Evolutionary conservation across 2,797 vertebrate species (phyloP).

Genomic region (Sarcoramphus papa): DNA sequence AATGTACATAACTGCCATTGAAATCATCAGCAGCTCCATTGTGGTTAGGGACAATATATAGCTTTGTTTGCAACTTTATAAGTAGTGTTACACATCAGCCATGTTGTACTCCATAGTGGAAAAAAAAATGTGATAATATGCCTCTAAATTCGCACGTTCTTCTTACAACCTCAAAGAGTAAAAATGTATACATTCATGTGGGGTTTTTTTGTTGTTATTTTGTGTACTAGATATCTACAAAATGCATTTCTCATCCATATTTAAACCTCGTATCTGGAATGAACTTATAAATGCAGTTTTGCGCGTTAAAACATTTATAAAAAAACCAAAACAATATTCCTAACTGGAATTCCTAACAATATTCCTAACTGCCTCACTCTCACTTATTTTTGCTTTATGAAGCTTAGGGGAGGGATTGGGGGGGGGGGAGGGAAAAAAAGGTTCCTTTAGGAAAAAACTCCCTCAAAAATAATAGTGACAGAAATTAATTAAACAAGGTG

Average conservation of each 20-base stretch:
- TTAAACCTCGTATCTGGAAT: neutral
- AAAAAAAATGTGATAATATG: neutral
- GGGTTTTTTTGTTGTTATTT: neutral
- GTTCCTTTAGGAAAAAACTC: neutral
- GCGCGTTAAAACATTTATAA: neutral
- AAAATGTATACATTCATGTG: neutral
- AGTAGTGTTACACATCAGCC: neutral
- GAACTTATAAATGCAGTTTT: neutral
- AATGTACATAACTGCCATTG: neutral
- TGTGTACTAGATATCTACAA: neutral
- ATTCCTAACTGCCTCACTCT: neutral
- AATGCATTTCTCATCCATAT: neutral
- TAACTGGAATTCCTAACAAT: neutral
- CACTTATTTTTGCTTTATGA: neutral
- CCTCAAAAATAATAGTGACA: neutral
- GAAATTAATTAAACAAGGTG: neutral
- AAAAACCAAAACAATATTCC: neutral
- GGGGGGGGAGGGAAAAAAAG: rapidly evolving
- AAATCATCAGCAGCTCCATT: neutral
- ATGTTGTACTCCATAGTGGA: neutral
- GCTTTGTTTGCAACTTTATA: neutral
- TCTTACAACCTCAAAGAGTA: neutral
- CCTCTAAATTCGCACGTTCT: neutral
- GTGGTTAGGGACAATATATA: neutral
- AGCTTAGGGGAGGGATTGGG: neutral